Evolutionary conservation across 1,140 invertebrate species (phyloP).

Genomic region (Marisa cornuarietis): DNA sequence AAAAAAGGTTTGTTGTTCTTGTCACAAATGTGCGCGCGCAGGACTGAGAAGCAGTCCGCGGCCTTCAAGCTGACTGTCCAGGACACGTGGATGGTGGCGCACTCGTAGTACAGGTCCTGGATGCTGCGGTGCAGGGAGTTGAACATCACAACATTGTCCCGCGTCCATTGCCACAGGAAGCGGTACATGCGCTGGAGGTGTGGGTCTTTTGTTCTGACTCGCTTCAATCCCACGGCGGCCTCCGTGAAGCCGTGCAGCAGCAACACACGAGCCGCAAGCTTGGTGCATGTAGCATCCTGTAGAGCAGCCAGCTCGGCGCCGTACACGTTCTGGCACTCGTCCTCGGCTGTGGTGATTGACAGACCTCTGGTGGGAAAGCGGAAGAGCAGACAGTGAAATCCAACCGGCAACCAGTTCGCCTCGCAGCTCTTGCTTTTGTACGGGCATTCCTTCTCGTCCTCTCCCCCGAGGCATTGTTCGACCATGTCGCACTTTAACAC

Average conservation of each 20-base stretch:
- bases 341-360: not conserved
- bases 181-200: not conserved
- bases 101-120: not conserved
- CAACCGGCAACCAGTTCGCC: not conserved
- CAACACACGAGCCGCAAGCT: not conserved
- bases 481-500: not conserved
- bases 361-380: not conserved
- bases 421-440: not conserved
- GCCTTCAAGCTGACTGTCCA: not conserved
- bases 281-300: not conserved
- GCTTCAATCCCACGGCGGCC: not conserved
- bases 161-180: not conserved
- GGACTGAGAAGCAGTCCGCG: not conserved
- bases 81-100: not conserved
- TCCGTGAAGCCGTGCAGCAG: not conserved
- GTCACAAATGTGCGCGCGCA: not conserved
- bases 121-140: not conserved
- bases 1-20: not conserved
- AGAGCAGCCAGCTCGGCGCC: not conserved
- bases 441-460: conserved; percentile 7
- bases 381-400: not conserved
- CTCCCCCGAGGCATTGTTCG: not conserved
- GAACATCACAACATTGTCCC: not conserved
- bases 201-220: not conserved
- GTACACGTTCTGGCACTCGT: too few relatives aligned